phyloP scores from a whole-genome alignment of 2,797 vertebrate genomes.

The Sebastes taczanowskii region DNA sequence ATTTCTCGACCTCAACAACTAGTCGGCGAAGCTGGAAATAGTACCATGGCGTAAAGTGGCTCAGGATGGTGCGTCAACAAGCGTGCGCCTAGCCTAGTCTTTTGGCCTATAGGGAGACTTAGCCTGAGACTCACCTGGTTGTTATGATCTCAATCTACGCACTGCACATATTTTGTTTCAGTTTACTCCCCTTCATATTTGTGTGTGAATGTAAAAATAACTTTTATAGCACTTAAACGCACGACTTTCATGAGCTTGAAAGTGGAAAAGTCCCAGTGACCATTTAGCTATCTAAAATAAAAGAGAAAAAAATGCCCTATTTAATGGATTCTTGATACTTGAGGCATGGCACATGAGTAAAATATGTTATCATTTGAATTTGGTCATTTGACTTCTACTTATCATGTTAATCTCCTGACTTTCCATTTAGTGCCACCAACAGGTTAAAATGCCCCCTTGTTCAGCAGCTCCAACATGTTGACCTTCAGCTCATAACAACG shows the following conservation, averaged over 20 bases:
- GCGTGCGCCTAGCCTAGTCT: too few species aligned
- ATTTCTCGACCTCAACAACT: background rate
- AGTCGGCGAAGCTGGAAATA: background rate
- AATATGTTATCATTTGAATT: background rate
- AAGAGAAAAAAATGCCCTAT: background rate
- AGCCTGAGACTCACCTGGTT: slow-evolving; percentile 9
- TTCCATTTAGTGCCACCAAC: too few species aligned
- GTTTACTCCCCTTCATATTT: background rate
- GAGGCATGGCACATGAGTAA: background rate
- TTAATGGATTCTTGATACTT: background rate
- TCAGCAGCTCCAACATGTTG: background rate
- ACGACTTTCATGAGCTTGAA: background rate
- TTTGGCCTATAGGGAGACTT: background rate
- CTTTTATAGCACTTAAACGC: background rate
- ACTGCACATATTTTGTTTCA: background rate
- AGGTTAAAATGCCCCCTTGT: background rate
- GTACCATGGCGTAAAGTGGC: background rate
- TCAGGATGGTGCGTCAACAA: background rate
- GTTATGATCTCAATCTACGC: slow-evolving; percentile 5
- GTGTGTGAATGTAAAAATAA: background rate
- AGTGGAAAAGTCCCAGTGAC: background rate
- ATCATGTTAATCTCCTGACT: background rate
- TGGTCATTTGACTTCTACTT: background rate
- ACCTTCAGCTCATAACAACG: background rate
- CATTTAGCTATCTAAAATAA: background rate